Percentiles rank a stretch among this genome's conserved stretches.
Conservation (phyloP, 2,888 invertebrate genomes). For the Urechis unicinctus region DNA sequence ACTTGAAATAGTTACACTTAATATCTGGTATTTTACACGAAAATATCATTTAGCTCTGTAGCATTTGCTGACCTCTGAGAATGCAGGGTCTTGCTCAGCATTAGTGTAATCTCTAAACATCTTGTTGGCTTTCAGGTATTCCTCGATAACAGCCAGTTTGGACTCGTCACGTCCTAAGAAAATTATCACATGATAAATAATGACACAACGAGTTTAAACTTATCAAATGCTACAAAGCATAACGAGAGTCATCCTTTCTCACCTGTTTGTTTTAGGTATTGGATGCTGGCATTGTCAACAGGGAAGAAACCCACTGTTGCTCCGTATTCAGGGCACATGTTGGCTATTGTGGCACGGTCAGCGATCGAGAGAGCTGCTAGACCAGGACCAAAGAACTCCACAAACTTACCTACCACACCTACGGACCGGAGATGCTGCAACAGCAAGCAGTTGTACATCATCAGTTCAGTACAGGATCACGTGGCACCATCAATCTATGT, state of each 20-base stretch:
- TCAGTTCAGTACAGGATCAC: too few species aligned
- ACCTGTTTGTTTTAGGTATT: slow-evolving; percentile 80
- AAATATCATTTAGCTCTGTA: too few species aligned
- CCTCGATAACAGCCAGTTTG: slow-evolving; percentile 65
- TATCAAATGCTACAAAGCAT: too few species aligned
- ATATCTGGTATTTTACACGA: too few species aligned
- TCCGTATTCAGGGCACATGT: slow-evolving; percentile 98
- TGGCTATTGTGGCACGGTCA: slow-evolving; percentile 93
- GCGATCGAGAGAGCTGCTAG: slow-evolving; percentile 86
- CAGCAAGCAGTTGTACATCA: neutral
- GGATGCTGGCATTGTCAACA: slow-evolving; percentile 72
- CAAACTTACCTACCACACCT: slow-evolving; percentile 97
- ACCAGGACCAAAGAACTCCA: slow-evolving; percentile 96
- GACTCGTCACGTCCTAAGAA: slow-evolving; percentile 67
- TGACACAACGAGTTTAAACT: neutral
- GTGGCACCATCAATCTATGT: too few species aligned
- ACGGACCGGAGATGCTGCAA: slow-evolving; percentile 75
- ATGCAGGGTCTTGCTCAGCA: slow-evolving; percentile 71
- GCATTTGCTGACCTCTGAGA: slow-evolving; percentile 57
- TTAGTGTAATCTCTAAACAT: slow-evolving; percentile 79
- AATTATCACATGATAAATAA: neutral
- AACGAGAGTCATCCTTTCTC: neutral
- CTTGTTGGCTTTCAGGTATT: slow-evolving; percentile 72
- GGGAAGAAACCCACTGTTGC: slow-evolving; percentile 95
- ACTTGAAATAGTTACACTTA: too few species aligned